Evolutionary conservation across 2,888 invertebrate genomes (phyloP), one percentile per base, ranked within the genome.

Genomic region (Teleiodes luculella): DNA sequence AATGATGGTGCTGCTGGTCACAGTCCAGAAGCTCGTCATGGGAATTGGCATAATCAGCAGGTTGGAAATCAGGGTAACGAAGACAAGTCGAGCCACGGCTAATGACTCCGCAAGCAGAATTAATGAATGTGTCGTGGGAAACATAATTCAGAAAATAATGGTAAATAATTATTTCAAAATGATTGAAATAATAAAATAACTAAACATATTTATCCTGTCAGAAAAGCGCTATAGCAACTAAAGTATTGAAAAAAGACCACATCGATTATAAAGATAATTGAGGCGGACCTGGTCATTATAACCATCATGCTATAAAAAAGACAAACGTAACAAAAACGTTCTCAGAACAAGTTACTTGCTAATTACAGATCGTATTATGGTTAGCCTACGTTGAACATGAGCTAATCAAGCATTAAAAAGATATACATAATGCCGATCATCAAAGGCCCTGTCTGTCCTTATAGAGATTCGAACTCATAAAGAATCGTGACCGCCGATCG

Each of bases 1-100:
- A 70, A 71, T 70, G 63, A 68, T 63, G 62, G 62, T 63, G 63
- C 65, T 62, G 63, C 69, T 64, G 66, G 74, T 78, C 74, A 79
- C 83, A 85, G 77, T 83, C 74, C 75, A 83, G 76, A 74, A 74
- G 68, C 43, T 66, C 81, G 84, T 83, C 85, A 86, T 86, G 87
- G 87, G 86, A 87, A 86, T 64, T 72, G 71, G 65, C 68, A 59
- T 65, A 57, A 57, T 62, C 68, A 71, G 68, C 67, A 76, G 73
- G 74, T 76, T 76, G 76, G 65, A 74, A 66, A 75, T 72, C 66
- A 43, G 28, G 24, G 67, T 70, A 71, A 75, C 68, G 65, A 75
- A 74, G 70, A 72, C 62, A 60, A 66, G 59, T 55, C 63, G 58
- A 59, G 69, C 67, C 66, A 74, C 72, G 74, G 68, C 70, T 63